phyloP scores from a whole-genome alignment of 1,140 invertebrate species.

The Heliothis virescens region DNA sequence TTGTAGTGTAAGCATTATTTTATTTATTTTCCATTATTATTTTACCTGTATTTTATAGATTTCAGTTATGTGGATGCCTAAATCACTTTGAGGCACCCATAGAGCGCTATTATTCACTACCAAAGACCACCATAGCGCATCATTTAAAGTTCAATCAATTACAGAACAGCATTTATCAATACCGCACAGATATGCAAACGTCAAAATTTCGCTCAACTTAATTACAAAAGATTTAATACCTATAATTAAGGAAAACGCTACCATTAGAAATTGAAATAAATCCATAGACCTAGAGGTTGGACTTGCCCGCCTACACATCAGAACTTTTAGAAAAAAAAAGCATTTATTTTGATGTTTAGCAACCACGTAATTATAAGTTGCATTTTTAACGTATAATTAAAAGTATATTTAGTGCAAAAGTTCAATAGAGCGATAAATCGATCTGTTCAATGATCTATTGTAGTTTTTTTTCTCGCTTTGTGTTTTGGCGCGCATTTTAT shows the following conservation, averaged over 20 bases:
- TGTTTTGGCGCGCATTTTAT: conserved; percentile 22
- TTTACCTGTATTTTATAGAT: too few relatives aligned
- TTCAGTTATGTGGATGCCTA: too few relatives aligned
- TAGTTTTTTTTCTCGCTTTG: conserved; percentile 39
- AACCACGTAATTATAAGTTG: conserved; percentile 75
- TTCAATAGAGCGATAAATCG: conserved; percentile 72
- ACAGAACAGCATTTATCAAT: conserved; percentile 30
- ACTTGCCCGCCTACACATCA: conserved; percentile 51
- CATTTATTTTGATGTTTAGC: conserved; percentile 74
- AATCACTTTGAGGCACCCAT: too few relatives aligned
- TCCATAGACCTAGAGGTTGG: conserved; percentile 59
- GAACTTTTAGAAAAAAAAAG: conserved; percentile 46
- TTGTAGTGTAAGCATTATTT: too few relatives aligned
- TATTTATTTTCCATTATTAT: too few relatives aligned
- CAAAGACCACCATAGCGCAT: background rate
- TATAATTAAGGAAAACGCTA: conserved; percentile 69
- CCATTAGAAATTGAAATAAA: conserved; percentile 76
- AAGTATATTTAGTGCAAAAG: conserved; percentile 71
- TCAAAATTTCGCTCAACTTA: conserved; percentile 40
- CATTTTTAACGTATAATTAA: conserved; percentile 69
- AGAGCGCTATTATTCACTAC: background rate
- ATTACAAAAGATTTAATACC: conserved; percentile 59
- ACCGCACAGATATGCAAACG: conserved; percentile 5
- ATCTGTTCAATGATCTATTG: conserved; percentile 55
- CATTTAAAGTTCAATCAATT: conserved; percentile 34